Evolutionary conservation across 1,140 invertebrate species (phyloP).

Genomic region (Trachymyrmex septentrionalis): DNA sequence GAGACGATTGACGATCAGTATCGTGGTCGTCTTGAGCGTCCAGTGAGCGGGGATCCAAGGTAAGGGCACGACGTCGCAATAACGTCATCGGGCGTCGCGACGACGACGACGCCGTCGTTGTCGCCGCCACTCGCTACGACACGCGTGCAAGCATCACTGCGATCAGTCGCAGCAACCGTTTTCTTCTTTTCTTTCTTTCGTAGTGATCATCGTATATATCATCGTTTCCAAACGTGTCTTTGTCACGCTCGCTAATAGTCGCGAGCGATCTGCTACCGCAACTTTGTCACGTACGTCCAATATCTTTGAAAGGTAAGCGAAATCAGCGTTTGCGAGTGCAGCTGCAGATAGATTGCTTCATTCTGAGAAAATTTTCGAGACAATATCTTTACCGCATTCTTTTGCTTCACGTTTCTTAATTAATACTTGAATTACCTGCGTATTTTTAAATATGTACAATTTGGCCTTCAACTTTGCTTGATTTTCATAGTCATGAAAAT

Average conservation of each 20-base stretch:
- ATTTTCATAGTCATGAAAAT: background rate
- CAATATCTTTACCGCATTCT: background rate
- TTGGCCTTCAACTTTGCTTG: background rate
- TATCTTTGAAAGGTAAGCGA: constrained; percentile 42
- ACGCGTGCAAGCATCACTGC: constrained; percentile 7
- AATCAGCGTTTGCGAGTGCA: background rate
- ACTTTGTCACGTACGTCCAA: constrained; percentile 7
- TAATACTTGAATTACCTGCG: background rate
- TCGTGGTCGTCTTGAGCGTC: constrained; percentile 25
- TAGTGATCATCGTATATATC: constrained; percentile 4
- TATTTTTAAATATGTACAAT: background rate
- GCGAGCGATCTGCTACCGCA: constrained; percentile 1
- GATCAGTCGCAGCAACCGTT: constrained; percentile 20
- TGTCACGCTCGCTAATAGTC: constrained; percentile 24
- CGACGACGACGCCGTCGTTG: constrained; percentile 36
- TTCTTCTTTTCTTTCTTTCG: background rate
- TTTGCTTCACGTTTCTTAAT: background rate
- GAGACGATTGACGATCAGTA: constrained; percentile 42
- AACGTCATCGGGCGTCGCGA: constrained; percentile 56
- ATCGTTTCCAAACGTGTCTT: background rate
- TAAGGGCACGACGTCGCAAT: constrained; percentile 54
- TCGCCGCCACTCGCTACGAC: background rate
- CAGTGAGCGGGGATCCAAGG: constrained; percentile 55
- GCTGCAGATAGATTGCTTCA: background rate
- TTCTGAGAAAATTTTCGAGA: background rate